A percentile compares a stretch with the other conserved stretches of the same genome.
phyloP scores from a whole-genome alignment of 2,888 invertebrate genomes.

The Caradrina kadenii region DNA sequence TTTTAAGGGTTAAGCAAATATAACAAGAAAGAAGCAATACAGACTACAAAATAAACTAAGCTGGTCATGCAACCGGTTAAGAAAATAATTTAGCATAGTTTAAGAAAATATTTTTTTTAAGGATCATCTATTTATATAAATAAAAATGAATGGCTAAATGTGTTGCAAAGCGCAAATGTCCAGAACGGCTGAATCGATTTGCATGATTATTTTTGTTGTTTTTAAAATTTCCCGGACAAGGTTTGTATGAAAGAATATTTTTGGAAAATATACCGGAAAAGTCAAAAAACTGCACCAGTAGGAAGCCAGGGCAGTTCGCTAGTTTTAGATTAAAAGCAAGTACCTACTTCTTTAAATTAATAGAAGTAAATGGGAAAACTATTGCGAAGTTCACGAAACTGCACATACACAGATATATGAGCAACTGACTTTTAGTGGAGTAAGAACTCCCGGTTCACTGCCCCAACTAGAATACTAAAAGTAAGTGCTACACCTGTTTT shows the following conservation, averaged over 20 bases:
- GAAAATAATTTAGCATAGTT: background rate
- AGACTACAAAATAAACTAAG: background rate
- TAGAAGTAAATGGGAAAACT: background rate
- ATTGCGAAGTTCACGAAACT: conserved; percentile 1
- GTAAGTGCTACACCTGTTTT: conserved; percentile 54
- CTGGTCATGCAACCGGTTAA: background rate
- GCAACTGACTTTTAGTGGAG: background rate
- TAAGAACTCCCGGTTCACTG: background rate
- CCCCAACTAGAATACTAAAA: conserved; percentile 14
- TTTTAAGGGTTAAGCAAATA: background rate
- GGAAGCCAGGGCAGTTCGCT: too few relatives aligned
- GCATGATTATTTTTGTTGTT: too few relatives aligned
- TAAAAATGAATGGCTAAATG: too few relatives aligned
- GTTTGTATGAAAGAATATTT: too few relatives aligned
- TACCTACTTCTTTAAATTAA: too few relatives aligned
- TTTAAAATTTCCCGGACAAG: too few relatives aligned
- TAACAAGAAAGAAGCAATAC: background rate
- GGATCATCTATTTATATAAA: background rate
- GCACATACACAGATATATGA: background rate
- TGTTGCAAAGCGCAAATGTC: too few relatives aligned
- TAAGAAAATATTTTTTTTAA: background rate
- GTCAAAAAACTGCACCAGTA: too few relatives aligned
- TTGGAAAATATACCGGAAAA: too few relatives aligned
- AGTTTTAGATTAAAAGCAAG: background rate
- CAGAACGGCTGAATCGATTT: too few relatives aligned